A percentile compares a stretch with the other conserved stretches of the same genome.
Evolutionary conservation across 2,113 vertebrate species (phyloP).

Genomic region (Urocolius indicus): DNA sequence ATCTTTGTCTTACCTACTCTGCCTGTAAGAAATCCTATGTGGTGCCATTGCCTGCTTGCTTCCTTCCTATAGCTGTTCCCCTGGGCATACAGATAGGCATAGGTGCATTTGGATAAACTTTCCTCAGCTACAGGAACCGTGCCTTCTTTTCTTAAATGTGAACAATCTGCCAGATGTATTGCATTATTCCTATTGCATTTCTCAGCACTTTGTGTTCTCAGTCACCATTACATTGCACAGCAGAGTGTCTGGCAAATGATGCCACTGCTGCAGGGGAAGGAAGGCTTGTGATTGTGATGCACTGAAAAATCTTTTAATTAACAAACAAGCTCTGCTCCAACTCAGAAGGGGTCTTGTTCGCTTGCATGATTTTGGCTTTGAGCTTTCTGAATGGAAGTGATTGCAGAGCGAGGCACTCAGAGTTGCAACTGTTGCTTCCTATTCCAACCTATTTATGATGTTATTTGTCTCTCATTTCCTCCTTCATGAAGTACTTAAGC

Average conservation of each 20-base stretch:
- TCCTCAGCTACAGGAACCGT: not conserved
- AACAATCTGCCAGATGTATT: not conserved
- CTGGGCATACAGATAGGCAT: no score
- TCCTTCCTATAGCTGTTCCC: rapidly evolving
- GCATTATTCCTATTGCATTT: not conserved
- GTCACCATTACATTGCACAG: not conserved
- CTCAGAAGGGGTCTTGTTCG: slow-evolving; percentile 5
- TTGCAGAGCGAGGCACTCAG: not conserved
- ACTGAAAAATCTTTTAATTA: not conserved
- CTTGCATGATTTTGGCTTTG: not conserved
- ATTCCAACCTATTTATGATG: not conserved
- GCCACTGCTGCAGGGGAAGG: not conserved
- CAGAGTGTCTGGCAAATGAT: not conserved
- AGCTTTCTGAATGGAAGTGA: not conserved
- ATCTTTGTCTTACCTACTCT: not conserved
- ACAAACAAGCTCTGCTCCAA: not conserved
- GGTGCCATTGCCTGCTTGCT: no score
- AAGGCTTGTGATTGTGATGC: not conserved
- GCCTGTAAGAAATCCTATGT: not conserved
- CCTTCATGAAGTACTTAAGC: not conserved
- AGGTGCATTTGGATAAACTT: not conserved
- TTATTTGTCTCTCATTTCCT: not conserved
- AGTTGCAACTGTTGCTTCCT: not conserved
- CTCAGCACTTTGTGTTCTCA: not conserved
- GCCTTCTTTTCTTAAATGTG: not conserved